Evolutionary conservation across 2,888 invertebrate species (phyloP).

Genomic region (Ellobium chinense): DNA sequence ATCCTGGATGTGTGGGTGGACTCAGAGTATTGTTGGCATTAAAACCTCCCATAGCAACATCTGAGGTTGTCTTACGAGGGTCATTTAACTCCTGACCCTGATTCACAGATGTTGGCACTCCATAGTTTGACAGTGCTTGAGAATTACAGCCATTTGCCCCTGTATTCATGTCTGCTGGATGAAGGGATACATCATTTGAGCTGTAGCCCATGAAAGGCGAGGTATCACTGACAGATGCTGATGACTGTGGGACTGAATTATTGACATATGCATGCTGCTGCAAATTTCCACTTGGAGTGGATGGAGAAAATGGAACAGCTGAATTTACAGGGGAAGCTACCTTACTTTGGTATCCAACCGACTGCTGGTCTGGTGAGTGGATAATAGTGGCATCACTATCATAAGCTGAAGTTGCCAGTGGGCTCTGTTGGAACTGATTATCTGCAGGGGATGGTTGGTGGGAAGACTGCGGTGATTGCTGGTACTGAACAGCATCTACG

Average conservation of each 20-base stretch:
- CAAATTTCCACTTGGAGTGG: not conserved
- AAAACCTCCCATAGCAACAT: constrained; percentile 1
- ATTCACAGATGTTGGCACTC: not conserved
- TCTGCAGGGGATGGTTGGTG: constrained; percentile 6
- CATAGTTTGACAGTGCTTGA: not conserved
- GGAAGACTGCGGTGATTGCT: not conserved
- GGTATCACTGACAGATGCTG: not conserved
- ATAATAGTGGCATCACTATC: not conserved
- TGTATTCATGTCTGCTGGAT: not conserved
- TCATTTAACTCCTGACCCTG: not conserved
- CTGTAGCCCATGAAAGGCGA: not conserved
- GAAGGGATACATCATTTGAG: not conserved
- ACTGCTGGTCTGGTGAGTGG: constrained; percentile 18
- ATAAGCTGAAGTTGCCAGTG: not conserved
- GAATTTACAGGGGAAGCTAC: constrained; percentile 14
- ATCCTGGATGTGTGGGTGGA: not conserved
- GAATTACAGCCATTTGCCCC: not conserved
- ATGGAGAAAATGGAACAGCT: not conserved
- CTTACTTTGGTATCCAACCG: constrained; percentile 6
- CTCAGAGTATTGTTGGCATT: not conserved
- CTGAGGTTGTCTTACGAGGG: not conserved
- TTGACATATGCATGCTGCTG: constrained; percentile 14
- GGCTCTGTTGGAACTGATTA: constrained; percentile 6
- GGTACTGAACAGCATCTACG: not conserved
- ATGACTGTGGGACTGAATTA: not conserved